Base-by-base conservation (phyloP, 2,113 vertebrate species). In the Acrocephalus kingi region DNA sequence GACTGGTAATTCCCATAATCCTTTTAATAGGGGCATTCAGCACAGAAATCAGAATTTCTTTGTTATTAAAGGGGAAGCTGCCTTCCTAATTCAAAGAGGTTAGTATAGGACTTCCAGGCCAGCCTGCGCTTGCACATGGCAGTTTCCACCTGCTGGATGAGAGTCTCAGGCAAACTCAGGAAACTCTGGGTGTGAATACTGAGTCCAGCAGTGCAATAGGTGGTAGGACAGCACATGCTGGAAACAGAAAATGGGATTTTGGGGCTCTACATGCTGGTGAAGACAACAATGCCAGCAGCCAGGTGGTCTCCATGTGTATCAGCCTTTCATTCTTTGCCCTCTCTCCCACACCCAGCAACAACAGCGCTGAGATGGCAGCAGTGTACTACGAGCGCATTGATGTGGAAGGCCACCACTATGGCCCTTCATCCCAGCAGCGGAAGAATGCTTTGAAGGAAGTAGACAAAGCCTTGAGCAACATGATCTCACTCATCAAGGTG, bases 311-410 rank as follows among this genome's bases (percentile, higher is more conserved):
- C 18, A 6, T 6, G 24, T 20, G 15, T 9, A 3, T 15, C 88
- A 63, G 24, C 41, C 37, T 52, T 59, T 94, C 33, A 55, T 5
- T 41, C 21, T 67, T 66, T 62, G 17, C n/a, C 18, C 35, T 81
- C 49, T 79, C n/a, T 74, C 30, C 52, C 54, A 39, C 39, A 51
- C 46, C 24, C 89, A 99, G 98, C 83, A 98, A 96, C 0, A 97
- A 97, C 68, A 93, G 97, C 0, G 98, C 98, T 0, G 98, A 98
- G 80, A 98, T 99, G 98, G 99, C 98, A 0, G 99, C 98, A 0
- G 97, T 99, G 43, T 99, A 99, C 96, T 98, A 99, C 2, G 99
- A 99, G 97, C 98, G 98, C 51, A 98, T 99, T 0, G 99, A 99
- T 1, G 98, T 99, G 74, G 98, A 99, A 96, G 99, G 99, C 4